Evolutionary conservation across 2,797 vertebrate genomes (phyloP).

Genomic region (Paedocypris micromegethes): DNA sequence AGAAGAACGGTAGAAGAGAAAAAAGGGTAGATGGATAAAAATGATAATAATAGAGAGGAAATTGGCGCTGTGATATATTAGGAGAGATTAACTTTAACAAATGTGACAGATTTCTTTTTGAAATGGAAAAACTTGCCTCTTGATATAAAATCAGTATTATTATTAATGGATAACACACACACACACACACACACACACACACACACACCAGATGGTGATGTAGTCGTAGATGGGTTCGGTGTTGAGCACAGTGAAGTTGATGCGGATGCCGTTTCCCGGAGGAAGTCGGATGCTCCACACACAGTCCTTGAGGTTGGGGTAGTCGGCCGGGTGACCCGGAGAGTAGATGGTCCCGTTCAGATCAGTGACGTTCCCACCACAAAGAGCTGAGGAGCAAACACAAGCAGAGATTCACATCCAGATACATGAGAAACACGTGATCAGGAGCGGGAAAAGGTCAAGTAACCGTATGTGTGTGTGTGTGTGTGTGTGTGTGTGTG

Average conservation of each 20-base stretch:
- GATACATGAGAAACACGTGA: too few relatives aligned
- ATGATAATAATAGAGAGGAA: too few relatives aligned
- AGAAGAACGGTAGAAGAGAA: too few relatives aligned
- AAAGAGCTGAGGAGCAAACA: conserved; percentile 73
- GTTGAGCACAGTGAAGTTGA: conserved; percentile 94
- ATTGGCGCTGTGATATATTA: too few relatives aligned
- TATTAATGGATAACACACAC: background rate
- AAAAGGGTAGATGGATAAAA: too few relatives aligned
- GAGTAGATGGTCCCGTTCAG: conserved; percentile 97
- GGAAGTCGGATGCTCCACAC: conserved; percentile 90
- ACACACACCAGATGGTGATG: conserved; percentile 91
- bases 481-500: background rate
- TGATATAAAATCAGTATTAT: too few relatives aligned
- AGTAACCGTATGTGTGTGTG: too few relatives aligned
- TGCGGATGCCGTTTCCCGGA: conserved; percentile 90
- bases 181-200: conserved; percentile 65
- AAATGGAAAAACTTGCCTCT: too few relatives aligned
- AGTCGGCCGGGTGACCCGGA: conserved; percentile 93
- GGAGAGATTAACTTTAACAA: too few relatives aligned
- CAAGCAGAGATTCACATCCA: conserved; percentile 7
- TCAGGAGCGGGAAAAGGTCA: too few relatives aligned
- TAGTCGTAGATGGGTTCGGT: conserved; percentile 98
- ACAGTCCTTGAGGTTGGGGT: conserved; percentile 96
- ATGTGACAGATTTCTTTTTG: too few relatives aligned
- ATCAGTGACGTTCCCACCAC: conserved; percentile 92